Base-by-base conservation (phyloP, 2,797 vertebrate species). In the Distichodus sexfasciatus region DNA sequence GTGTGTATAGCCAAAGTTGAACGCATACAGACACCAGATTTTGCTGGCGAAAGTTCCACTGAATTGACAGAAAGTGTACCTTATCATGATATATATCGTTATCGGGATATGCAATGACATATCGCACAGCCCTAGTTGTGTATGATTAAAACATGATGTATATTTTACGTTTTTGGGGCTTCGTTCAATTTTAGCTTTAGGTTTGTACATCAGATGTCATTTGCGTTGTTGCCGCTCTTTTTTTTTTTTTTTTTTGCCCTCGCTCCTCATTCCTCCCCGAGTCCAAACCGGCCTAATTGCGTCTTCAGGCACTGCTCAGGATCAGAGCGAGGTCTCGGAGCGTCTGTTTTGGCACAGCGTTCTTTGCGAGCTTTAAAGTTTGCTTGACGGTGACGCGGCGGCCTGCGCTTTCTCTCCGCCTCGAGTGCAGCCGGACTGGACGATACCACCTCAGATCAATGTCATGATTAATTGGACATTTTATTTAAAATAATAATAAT, bases 271-370 rank as follows among this genome's bases (percentile, higher is more conserved):
- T 58, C 40, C 19, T 57, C 19, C 38, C 33, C 7, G 21, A 38
- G 51, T 21, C 11, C 14, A 17, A 57, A 57, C 21, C 33, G 12
- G 10, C 53, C n/a, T 36, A 57, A 36, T 35, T 58, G 35, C 26
- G 40, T 12, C 55, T 58, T 11, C 21, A 15, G 21, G 54, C 19
- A 57, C 3, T 36, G 9, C 19, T 21, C 33, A 68, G 15, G 54
- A 59, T 48, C 43, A 14, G 3, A 58, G 14, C 15, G n/a, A 28
- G 17, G 31, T 35, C 14, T n/a, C 29, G 9, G 38, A 44, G 61
- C 10, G 33, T 23, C 48, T 31, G 48, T 33, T 48, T 44, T n/a
- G n/a, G n/a, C 29, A 50, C 41, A 23, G 68, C 58, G 36, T 44
- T 44, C n/a, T 58, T 23, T 12, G 6, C 21, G 14, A 6, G 3